Base-by-base conservation (phyloP, 2,113 vertebrate genomes). In the Cynocephalus volans region DNA sequence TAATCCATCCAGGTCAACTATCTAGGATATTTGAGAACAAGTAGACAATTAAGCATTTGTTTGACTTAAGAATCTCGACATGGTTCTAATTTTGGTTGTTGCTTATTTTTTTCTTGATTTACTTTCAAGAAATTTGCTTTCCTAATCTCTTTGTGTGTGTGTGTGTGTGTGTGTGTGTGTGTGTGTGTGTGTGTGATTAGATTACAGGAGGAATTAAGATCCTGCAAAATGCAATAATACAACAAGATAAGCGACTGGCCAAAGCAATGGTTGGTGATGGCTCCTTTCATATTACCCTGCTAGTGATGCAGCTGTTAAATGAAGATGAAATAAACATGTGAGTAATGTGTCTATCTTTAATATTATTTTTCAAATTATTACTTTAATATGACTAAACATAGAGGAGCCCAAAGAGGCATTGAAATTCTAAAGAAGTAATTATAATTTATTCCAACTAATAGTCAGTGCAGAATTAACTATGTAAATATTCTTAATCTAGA, bases 211-310 rank as follows among this genome's bases (percentile, higher is more conserved):
- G 97, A 48, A 97, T 99, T 96, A 76, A 98, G 84, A 98, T 98
- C 70, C 93, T 99, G 84, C 99, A 99, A 93, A 98, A 99, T 60
- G 95, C 97, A 21, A 96, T 99, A 83, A 97, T 99, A 96, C 97
- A 99, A 97, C 99, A 99, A 96, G 99, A 99, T 96, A 90, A 98
- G 60, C 99, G 98, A 69, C 97, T 99, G 95, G 98, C 99, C 75
- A 98, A 98, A 98, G 99, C 99, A 58, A 99, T 99, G 99, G 98
- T 99, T 95, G 98, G 82, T 5, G 90, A 98, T 70, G 99, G 99
- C 36, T 99, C 99, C 0, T 99, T 99, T 58, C 99, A 99, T 95
- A 96, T 99, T 93, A 99, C 99, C 0, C 98, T 99, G 58, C 98
- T 99, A 12, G 99, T 99, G 98, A 99, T 99, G 97, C 98, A 99